These are phyloP conservation scores for Taxidea taxus DNA, from an alignment of 2,113 vertebrate species.

Conservation along the genomic window DNA sequence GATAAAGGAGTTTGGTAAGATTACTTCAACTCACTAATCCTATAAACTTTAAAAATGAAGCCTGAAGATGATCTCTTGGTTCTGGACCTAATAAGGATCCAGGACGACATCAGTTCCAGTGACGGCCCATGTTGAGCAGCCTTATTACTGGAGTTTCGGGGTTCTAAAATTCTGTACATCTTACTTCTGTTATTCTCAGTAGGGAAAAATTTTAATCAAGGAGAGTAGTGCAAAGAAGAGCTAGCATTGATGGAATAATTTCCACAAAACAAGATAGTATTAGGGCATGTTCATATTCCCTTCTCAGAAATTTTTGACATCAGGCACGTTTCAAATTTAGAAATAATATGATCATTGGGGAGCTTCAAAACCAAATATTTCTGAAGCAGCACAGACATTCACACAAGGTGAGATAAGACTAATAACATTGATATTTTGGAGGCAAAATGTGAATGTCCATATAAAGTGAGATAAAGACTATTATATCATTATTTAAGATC, in stretches of 20 bases:
- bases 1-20: neutral
- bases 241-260: neutral
- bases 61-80: neutral
- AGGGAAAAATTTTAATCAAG: neutral
- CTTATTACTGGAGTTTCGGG: neutral
- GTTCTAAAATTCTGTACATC: neutral
- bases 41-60: neutral
- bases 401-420: neutral
- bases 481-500: neutral
- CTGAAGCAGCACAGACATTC: neutral
- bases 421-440: neutral
- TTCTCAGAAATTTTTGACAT: constrained; percentile 2
- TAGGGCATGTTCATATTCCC: neutral
- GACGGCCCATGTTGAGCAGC: neutral
- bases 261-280: neutral
- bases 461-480: neutral
- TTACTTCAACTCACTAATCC: neutral
- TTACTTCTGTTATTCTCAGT: neutral
- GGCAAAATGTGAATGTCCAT: neutral
- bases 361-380: neutral
- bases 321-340: neutral
- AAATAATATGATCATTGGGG: neutral
- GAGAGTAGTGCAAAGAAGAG: neutral
- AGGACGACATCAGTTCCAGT: neutral
- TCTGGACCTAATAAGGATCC: neutral